Evolutionary conservation across 2,797 vertebrate genomes (phyloP).

Genomic region (Gallirallus australis): DNA sequence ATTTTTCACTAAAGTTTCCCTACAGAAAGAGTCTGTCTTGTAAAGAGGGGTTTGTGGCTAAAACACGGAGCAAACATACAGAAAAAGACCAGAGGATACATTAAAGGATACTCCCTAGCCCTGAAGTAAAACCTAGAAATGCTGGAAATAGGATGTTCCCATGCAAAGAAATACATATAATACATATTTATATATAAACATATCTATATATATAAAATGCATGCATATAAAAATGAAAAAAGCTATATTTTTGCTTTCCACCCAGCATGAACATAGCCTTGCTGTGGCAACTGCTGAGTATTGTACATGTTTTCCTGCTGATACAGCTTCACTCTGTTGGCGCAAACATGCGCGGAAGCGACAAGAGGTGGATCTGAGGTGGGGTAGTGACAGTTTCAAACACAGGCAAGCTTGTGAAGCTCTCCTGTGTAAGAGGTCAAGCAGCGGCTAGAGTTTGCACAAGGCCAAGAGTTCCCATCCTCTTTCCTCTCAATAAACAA

Average conservation of each 20-base stretch:
- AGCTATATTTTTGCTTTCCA: not conserved
- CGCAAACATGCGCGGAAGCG: not conserved
- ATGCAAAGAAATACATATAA: not conserved
- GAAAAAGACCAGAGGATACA: conserved; percentile 36
- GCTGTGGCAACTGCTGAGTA: not conserved
- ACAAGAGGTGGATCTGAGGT: not conserved
- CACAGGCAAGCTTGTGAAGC: not conserved
- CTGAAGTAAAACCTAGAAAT: conserved; percentile 12
- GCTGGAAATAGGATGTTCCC: not conserved
- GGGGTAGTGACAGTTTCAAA: not conserved
- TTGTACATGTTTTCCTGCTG: not conserved
- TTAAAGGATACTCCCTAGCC: conserved; percentile 10
- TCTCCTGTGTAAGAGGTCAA: not conserved
- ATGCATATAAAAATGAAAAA: not conserved
- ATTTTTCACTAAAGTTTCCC: conserved; percentile 35
- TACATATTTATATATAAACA: too few species aligned
- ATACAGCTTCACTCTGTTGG: not conserved
- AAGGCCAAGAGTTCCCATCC: not conserved
- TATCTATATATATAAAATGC: not conserved
- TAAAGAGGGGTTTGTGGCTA: conserved; percentile 55
- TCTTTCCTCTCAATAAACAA: not conserved
- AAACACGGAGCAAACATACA: conserved; percentile 25
- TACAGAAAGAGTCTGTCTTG: conserved; percentile 24
- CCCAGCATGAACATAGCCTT: not conserved
- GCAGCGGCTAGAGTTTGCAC: not conserved